A percentile compares a stretch with the other conserved stretches of the same genome.
Conservation (phyloP, 2,113 vertebrate genomes). For the Microtus montanus region DNA sequence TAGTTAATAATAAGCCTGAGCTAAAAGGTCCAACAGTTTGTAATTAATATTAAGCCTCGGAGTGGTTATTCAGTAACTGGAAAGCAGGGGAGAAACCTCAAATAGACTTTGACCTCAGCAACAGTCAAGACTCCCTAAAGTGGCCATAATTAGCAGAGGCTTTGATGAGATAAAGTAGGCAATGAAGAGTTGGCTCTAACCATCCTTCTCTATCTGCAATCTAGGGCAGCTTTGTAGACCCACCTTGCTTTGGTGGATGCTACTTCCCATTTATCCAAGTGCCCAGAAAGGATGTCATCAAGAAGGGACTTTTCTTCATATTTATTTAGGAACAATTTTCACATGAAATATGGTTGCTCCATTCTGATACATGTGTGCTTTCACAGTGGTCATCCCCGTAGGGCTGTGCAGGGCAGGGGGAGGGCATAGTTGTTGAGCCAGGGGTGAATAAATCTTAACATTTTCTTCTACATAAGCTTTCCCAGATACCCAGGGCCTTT, state of each 20-base stretch:
- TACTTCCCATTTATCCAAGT: not conserved
- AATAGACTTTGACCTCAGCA: not conserved
- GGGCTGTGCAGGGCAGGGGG: rapidly evolving
- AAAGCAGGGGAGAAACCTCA: not conserved
- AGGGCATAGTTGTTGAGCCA: not conserved
- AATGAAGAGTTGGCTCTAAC: not conserved
- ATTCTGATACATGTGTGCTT: not conserved
- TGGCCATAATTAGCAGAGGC: not conserved
- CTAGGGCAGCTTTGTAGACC: not conserved
- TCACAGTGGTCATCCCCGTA: not conserved
- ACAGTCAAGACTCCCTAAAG: not conserved
- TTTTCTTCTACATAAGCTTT: not conserved
- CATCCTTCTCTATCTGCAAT: not conserved
- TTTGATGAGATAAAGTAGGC: not conserved
- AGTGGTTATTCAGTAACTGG: no score
- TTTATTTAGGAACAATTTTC: conserved; percentile 12
- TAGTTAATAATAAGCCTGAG: no score
- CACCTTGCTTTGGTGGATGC: rapidly evolving
- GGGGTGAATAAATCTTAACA: not conserved
- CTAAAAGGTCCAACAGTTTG: no score
- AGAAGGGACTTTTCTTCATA: not conserved
- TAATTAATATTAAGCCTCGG: no score
- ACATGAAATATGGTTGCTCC: not conserved
- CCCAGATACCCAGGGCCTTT: not conserved
- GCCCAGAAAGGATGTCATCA: not conserved